Percentiles rank a stretch among this genome's conserved stretches.
phyloP scores from a whole-genome alignment of 1,140 invertebrate species.

The Pteromalus puparum region DNA sequence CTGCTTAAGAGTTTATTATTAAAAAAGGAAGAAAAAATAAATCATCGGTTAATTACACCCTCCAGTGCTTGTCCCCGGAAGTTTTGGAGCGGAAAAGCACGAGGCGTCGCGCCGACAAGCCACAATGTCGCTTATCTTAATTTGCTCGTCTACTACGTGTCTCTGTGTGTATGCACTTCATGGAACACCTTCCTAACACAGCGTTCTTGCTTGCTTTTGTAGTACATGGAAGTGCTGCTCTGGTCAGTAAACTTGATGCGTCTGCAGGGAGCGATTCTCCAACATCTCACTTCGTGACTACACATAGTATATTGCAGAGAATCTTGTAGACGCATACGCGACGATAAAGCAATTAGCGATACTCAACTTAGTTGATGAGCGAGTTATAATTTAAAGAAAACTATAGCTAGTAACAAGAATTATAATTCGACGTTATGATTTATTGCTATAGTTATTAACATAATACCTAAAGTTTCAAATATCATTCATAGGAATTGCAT shows the following conservation, averaged over 20 bases:
- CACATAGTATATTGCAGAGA: not conserved
- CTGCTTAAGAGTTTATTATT: not conserved
- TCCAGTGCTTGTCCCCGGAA: not conserved
- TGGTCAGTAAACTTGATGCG: not conserved
- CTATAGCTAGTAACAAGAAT: no score
- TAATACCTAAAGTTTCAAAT: no score
- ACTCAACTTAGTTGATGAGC: no score
- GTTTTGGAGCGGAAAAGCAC: slow-evolving; percentile 19
- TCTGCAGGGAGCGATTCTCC: not conserved
- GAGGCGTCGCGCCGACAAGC: not conserved
- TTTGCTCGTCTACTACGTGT: not conserved
- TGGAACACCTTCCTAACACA: not conserved
- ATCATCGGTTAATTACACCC: not conserved
- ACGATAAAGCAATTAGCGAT: no score
- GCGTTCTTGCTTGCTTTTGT: not conserved
- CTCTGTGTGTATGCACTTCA: not conserved
- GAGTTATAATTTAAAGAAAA: no score
- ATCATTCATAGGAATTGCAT: no score
- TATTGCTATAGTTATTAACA: no score
- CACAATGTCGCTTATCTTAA: slow-evolving; percentile 3
- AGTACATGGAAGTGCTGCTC: not conserved
- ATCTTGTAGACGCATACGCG: not conserved
- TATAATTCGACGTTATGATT: no score
- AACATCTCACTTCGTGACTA: not conserved
- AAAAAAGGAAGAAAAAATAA: not conserved